Evolutionary conservation across 2,113 vertebrate genomes (phyloP).

Genomic region (Uria lomvia): DNA sequence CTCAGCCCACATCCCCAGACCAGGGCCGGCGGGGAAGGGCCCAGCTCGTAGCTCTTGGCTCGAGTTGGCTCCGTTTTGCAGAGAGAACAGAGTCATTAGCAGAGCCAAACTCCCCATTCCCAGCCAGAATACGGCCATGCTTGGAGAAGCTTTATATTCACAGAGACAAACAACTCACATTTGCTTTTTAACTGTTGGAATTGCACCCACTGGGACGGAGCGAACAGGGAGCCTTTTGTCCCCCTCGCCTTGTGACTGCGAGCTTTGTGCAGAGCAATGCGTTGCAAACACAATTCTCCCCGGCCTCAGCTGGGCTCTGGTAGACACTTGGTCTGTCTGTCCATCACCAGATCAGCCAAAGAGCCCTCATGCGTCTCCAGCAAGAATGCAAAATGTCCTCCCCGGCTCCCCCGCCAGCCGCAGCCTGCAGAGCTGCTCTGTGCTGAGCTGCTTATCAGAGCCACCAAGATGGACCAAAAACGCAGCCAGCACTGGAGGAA

Average conservation of each 20-base stretch:
- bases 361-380: not conserved
- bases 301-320: slow-evolving; percentile 41
- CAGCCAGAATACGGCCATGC: slow-evolving; percentile 30
- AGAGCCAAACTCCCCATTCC: slow-evolving; percentile 20
- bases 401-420: not conserved
- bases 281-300: slow-evolving; percentile 56
- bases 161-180: slow-evolving; percentile 45
- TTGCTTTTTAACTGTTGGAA: slow-evolving; percentile 35
- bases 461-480: not conserved
- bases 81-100: not conserved
- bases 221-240: slow-evolving; percentile 64
- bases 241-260: slow-evolving; percentile 49
- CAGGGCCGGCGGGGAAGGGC: fast-evolving
- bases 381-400: slow-evolving; percentile 1
- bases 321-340: slow-evolving; percentile 46
- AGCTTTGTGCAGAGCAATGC: slow-evolving; percentile 44
- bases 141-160: slow-evolving; percentile 34
- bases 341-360: slow-evolving; percentile 11
- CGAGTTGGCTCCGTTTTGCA: not conserved
- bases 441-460: not conserved
- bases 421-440: not conserved
- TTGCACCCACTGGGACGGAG: slow-evolving; percentile 43
- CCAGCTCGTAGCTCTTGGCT: not conserved
- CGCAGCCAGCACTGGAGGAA: not conserved
- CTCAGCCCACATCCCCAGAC: not conserved